Base-by-base conservation (phyloP, 2,888 invertebrate species). In the Amaurobius ferox region DNA sequence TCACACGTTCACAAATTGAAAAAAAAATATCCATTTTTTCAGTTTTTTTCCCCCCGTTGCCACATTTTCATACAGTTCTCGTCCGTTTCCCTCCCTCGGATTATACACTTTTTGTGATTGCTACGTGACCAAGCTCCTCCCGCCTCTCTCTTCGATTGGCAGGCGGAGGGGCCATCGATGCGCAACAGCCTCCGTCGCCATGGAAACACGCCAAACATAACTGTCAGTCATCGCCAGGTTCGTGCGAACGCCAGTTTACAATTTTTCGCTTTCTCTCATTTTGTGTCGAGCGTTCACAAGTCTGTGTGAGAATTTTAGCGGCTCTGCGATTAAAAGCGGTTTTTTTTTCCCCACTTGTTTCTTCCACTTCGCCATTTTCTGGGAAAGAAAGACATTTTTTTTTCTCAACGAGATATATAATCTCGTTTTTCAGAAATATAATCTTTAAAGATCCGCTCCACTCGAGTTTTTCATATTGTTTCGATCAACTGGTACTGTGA, bases 121-220 rank as follows among this genome's bases (percentile, higher is more conserved):
- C 71, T 85, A 77, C 83, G 83, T 85, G 83, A 85, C 77, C 29
- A 19, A 23, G 72, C 83, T 77, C 77, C 83, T 66, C 83, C 83
- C 83, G 71, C 32, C 11, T 30, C 13, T 55, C 29, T 55, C 28
- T 67, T 67, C 77, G 77, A 85, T 85, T 85, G 83, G 83, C 83
- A 78, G 83, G 61, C 64, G 81, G 62, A 81, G 66, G 70, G 44
- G 64, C 67, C 83, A 71, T 64, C 77, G 66, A 83, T 77, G 83
- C 77, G 83, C 83, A 85, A 85, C 77, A 85, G 83, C 83, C 78
- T 85, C 83, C 83, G 83, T 85, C 72, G 19, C 83, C 72, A 85
- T 72, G 55, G 83, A 11, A 32, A 85, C 83, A 72, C 29, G 7
- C 77, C 62, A 71, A 85, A 85, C 83, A 85, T 72, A 77, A 48